Base-by-base conservation (phyloP, 2,113 vertebrate species). In the Chloropsis cyanopogon region DNA sequence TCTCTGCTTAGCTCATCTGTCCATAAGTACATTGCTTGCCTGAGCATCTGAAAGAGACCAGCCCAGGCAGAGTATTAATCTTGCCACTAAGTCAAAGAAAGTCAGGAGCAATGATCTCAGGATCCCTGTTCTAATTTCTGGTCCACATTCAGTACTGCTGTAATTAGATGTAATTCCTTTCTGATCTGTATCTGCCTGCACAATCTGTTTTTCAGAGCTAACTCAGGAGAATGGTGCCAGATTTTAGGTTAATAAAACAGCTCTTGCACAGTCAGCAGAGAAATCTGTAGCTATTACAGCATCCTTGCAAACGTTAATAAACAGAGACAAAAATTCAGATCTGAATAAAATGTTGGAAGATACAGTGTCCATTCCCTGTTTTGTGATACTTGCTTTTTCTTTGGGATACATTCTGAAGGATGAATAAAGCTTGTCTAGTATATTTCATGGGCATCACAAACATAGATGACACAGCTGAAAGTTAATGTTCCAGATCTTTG, bases 101-200 rank as follows among this genome's bases (percentile, higher is more conserved):
- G 75, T 90, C 80, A 33, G 23, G 76, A 80, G 33, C 88, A 84
- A 56, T 26, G 41, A 93, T 56, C 79, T 95, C 72, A 79, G 82
- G 72, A 95, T 86, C n/a, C 72, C 81, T 10, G 41, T 80, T 90
- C 44, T 93, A 92, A 76, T 94, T 94, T 93, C 82, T 92, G 76
- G 85, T 93, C 86, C 65, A 50, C 24, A 42, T 50, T 96, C 64
- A 72, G 77, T 76, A n/a, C 21, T 77, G 56, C 21, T 60, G 44
- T 88, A 92, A 96, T 88, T 86, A 93, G 79, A 92, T 61, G 21
- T 78, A 94, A 96, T 90, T 94, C 69, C 69, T 86, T 71, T 88
- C 72, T 9, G 7, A 88, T 88, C 76, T 71, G n/a, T 75, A 61
- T 88, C 68, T 95, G 85, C 35, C 61, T 83, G 68, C 47, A 78